phyloP scores from a whole-genome alignment of 2,113 vertebrate genomes.

The Apaloderma vittatum region DNA sequence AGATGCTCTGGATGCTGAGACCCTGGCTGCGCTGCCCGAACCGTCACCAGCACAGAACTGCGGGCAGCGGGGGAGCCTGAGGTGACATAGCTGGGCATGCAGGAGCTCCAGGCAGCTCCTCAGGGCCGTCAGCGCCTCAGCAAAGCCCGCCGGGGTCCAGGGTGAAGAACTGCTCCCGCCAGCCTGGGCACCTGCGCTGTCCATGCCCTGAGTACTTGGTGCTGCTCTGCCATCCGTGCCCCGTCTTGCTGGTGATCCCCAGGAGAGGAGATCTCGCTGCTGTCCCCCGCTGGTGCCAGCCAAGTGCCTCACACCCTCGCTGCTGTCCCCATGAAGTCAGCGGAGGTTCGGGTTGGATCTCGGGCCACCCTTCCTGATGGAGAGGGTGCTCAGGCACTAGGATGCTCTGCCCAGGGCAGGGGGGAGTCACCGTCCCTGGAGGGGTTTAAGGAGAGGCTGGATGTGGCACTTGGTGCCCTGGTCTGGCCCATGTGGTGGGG shows the following conservation, averaged over 20 bases:
- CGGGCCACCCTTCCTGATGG: too few relatives aligned
- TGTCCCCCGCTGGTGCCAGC: not conserved
- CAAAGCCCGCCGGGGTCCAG: not conserved
- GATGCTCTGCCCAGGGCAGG: too few relatives aligned
- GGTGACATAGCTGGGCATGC: too few relatives aligned
- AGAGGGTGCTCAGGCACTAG: too few relatives aligned
- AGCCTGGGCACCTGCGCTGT: rapidly evolving
- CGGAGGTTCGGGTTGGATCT: too few relatives aligned
- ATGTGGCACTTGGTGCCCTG: too few relatives aligned
- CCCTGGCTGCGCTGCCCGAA: rapidly evolving
- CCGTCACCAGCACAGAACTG: rapidly evolving
- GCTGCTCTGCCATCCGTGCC: not conserved
- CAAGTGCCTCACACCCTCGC: rapidly evolving
- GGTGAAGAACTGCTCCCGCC: not conserved
- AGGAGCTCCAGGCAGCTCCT: not conserved
- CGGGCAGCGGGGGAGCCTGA: not conserved
- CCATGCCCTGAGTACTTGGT: rapidly evolving
- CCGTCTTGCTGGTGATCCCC: not conserved
- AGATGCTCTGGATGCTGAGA: rapidly evolving
- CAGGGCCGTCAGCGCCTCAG: rapidly evolving
- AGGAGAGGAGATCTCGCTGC: not conserved
- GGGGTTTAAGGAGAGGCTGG: too few relatives aligned
- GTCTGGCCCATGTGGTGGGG: too few relatives aligned
- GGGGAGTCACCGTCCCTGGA: too few relatives aligned
- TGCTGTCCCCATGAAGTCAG: not conserved